Evolutionary conservation across 2,113 vertebrate species (phyloP).

Genomic region (Gymnorhina tibicen): DNA sequence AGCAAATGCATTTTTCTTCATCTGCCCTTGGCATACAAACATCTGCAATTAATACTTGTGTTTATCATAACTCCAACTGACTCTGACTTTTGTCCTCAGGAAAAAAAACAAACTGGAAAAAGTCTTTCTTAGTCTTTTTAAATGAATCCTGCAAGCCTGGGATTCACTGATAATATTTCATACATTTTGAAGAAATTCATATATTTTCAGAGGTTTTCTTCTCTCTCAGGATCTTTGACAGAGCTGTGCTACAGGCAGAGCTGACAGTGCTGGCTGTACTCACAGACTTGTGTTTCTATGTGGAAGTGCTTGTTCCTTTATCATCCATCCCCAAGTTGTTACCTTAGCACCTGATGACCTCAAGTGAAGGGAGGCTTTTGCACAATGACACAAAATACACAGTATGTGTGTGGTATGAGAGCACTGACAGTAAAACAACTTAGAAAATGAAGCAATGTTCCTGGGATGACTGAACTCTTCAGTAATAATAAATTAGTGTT

Average conservation of each 20-base stretch:
- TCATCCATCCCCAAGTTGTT: not conserved
- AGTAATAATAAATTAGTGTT: not conserved
- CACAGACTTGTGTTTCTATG: accelerated
- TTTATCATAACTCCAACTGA: not conserved
- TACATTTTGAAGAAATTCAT: not conserved
- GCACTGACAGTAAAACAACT: not conserved
- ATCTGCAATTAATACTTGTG: not conserved
- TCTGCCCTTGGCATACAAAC: not conserved
- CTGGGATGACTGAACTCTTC: not conserved
- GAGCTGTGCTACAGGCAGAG: not conserved
- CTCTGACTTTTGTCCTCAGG: not conserved
- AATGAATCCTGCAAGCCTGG: not conserved
- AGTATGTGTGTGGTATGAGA: not conserved
- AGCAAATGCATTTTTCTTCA: not conserved
- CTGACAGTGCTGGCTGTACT: not conserved
- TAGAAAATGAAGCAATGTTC: not conserved
- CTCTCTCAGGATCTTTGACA: not conserved
- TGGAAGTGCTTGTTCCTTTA: not conserved
- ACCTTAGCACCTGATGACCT: not conserved
- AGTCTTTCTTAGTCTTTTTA: not conserved
- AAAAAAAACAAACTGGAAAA: not conserved
- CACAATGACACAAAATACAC: not conserved
- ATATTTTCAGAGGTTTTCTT: not conserved
- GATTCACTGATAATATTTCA: not conserved
- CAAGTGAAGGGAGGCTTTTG: not conserved